Evolutionary conservation across 1,140 invertebrate genomes (phyloP).

Genomic region (Luehdorfia chinensis): DNA sequence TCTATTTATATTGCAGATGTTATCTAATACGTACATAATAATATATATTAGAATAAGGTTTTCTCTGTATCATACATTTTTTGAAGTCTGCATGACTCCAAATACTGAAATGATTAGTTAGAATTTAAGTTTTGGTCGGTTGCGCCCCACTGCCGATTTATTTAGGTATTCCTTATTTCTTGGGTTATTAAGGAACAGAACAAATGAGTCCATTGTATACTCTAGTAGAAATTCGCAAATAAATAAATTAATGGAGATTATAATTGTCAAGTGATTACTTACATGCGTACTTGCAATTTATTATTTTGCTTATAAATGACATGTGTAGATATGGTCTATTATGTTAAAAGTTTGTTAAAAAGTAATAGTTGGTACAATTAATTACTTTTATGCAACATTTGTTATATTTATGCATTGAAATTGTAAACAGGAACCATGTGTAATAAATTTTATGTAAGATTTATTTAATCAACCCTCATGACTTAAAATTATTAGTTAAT

Average conservation of each 20-base stretch:
- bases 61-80: constrained; percentile 6
- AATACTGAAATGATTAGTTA: not conserved
- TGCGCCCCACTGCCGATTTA: constrained; percentile 9
- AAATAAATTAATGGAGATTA: constrained; percentile 48
- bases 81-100: constrained; percentile 1
- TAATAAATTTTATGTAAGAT: constrained; percentile 66
- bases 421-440: constrained; percentile 54
- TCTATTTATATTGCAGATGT: constrained; percentile 16
- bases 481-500: constrained; percentile 67
- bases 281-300: constrained; percentile 28
- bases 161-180: constrained; percentile 3
- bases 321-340: constrained; percentile 35
- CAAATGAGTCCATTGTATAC: constrained; percentile 54
- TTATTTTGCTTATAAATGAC: constrained; percentile 38
- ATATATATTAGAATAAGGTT: constrained; percentile 18
- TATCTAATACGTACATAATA: constrained; percentile 18
- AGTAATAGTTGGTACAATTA: constrained; percentile 54
- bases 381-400: constrained; percentile 45
- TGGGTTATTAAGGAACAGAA: constrained; percentile 33
- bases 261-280: constrained; percentile 33
- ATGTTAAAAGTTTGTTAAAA: constrained; percentile 27
- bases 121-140: constrained; percentile 15
- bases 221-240: constrained; percentile 42
- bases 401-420: constrained; percentile 55
- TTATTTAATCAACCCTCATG: constrained; percentile 70